Conservation (phyloP, 2,113 vertebrate species). For the Eptesicus fuscus region DNA sequence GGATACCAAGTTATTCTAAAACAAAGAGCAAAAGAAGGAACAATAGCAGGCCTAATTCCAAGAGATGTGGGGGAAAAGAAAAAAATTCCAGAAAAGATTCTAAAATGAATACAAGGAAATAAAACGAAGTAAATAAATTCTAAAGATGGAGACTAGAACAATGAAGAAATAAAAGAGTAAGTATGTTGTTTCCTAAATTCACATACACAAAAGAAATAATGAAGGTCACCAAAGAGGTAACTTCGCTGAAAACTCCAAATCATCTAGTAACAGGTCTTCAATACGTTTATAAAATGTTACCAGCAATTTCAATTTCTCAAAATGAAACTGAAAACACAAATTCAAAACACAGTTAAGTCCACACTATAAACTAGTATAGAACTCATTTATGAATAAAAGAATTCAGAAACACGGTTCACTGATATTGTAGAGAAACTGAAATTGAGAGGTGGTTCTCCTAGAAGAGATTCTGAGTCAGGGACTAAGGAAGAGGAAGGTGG, state of each 20-base stretch:
- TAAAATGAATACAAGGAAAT: slow-evolving; percentile 4
- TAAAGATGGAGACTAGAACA: background rate
- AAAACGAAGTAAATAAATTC: background rate
- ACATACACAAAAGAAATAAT: background rate
- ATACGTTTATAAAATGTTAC: background rate
- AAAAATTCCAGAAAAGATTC: background rate
- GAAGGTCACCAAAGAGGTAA: background rate
- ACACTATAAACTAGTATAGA: background rate
- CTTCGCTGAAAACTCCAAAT: background rate
- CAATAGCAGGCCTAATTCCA: background rate
- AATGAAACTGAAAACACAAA: slow-evolving; percentile 25
- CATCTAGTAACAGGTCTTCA: background rate
- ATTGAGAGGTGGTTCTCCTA: background rate
- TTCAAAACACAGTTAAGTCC: background rate
- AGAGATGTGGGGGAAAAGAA: background rate
- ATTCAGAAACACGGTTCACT: background rate
- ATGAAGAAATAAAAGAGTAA: background rate
- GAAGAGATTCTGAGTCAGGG: background rate
- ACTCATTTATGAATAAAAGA: background rate
- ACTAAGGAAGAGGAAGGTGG: background rate
- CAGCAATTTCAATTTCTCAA: slow-evolving; percentile 10
- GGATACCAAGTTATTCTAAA: slow-evolving; percentile 15
- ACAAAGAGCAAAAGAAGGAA: slow-evolving; percentile 43
- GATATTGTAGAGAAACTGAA: background rate
- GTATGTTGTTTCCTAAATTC: background rate